A percentile compares a stretch with the other conserved stretches of the same genome.
Evolutionary conservation across 2,888 invertebrate genomes (phyloP).

Genomic region (Caenorhabditis sp.): DNA sequence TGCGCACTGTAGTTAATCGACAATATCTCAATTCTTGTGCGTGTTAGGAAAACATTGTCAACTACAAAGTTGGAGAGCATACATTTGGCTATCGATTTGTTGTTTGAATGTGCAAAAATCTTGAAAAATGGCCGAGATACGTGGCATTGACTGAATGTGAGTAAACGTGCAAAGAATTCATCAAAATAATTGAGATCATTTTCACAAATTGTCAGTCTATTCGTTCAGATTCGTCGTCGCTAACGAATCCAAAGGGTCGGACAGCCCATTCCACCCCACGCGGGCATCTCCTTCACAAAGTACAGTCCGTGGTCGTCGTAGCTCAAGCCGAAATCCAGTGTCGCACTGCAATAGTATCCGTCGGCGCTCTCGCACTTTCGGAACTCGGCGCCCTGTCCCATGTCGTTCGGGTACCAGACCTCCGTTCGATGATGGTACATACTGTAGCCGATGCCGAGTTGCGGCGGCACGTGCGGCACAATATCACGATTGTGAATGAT

Average conservation of each 20-base stretch:
- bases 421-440: slow-evolving; percentile 60
- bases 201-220: too few species aligned
- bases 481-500: slow-evolving; percentile 61
- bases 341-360: slow-evolving; percentile 59
- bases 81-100: too few species aligned
- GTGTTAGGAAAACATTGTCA: too few species aligned
- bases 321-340: slow-evolving; percentile 46
- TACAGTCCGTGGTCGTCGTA: slow-evolving; percentile 57
- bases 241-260: slow-evolving; percentile 38
- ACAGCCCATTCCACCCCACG: slow-evolving; percentile 55
- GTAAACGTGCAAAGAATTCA: too few species aligned
- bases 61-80: too few species aligned
- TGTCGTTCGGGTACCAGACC: slow-evolving; percentile 62
- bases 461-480: slow-evolving; percentile 61
- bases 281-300: slow-evolving; percentile 53
- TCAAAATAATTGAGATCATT: too few species aligned
- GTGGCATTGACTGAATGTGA: too few species aligned
- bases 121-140: too few species aligned
- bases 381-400: slow-evolving; percentile 38
- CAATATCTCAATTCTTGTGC: too few species aligned
- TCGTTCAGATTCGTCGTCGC: neutral
- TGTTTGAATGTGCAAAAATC: too few species aligned
- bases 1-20: too few species aligned
- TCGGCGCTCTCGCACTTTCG: slow-evolving; percentile 50
- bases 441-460: slow-evolving; percentile 43